These are phyloP conservation scores for Rhagophthalmus giganteus DNA, from an alignment of 2,888 invertebrate genomes.

Conservation along the genomic window DNA sequence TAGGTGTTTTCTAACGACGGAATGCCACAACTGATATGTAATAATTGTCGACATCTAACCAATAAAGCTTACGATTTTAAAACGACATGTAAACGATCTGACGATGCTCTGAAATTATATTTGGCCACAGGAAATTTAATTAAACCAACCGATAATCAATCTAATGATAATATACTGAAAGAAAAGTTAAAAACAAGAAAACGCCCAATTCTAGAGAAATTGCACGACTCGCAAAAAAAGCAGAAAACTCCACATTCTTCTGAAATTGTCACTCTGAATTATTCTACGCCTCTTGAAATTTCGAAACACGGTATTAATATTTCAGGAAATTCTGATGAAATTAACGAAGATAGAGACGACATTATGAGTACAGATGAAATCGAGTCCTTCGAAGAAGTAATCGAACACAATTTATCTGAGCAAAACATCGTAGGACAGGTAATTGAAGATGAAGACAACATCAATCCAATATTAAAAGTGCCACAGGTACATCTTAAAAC, in stretches of 20 bases:
- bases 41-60: conserved; percentile 68
- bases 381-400: conserved; percentile 13
- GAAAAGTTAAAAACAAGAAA: conserved; percentile 7
- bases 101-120: conserved; percentile 70
- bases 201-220: background rate
- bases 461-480: conserved; percentile 42
- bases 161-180: conserved; percentile 1
- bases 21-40: conserved; percentile 75
- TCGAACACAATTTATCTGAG: conserved; percentile 18
- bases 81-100: conserved; percentile 73
- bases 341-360: conserved; percentile 2
- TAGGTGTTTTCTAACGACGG: conserved; percentile 69
- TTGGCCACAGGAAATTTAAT: conserved; percentile 64
- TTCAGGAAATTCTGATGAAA: background rate
- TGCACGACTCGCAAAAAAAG: conserved; percentile 3
- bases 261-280: conserved; percentile 25
- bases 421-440: conserved; percentile 35
- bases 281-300: conserved; percentile 18
- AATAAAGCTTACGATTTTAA: conserved; percentile 74
- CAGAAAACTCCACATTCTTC: background rate
- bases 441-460: conserved; percentile 42
- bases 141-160: conserved; percentile 32
- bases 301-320: conserved; percentile 2
- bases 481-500: conserved; percentile 23
- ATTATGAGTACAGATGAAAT: conserved; percentile 33